Percentiles rank a stretch among this genome's conserved stretches.
Conservation (phyloP, 2,888 invertebrate species). For the Ecliptopera silaceata region DNA sequence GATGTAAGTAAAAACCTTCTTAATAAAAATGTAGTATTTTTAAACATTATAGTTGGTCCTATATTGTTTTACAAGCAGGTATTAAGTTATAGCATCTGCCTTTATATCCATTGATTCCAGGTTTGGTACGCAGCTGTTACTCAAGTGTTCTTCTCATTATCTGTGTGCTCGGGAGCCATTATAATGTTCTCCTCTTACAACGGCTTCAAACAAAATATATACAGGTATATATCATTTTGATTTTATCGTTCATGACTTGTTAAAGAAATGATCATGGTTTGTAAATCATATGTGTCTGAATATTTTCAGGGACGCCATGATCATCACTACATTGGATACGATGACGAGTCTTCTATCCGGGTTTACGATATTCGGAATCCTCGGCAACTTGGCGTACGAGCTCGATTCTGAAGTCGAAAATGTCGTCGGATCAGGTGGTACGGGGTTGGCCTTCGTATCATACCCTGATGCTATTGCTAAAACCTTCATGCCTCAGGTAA, state of each 20-base stretch:
- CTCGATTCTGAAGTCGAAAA: constrained; percentile 81
- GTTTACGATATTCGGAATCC: constrained; percentile 91
- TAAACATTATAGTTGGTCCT: too few species aligned
- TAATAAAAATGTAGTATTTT: too few species aligned
- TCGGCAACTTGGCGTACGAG: constrained; percentile 90
- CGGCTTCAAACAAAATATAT: constrained; percentile 87
- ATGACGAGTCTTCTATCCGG: constrained; percentile 92
- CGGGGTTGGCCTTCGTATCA: constrained; percentile 91
- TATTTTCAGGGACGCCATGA: constrained; percentile 87
- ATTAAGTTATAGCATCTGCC: too few species aligned
- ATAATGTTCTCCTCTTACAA: constrained; percentile 92
- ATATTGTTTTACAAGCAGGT: too few species aligned
- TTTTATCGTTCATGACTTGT: too few species aligned
- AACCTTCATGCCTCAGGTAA: constrained; percentile 89
- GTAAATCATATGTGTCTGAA: not conserved
- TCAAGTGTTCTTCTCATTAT: constrained; percentile 91
- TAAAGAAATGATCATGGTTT: too few species aligned
- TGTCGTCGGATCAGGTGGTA: constrained; percentile 88
- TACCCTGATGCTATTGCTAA: constrained; percentile 93
- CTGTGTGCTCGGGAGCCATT: constrained; percentile 88
- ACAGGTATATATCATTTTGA: constrained; percentile 74
- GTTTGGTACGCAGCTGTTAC: constrained; percentile 92
- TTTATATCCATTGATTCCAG: constrained; percentile 15
- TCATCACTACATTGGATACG: constrained; percentile 91
- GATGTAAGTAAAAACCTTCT: constrained; percentile 72